phyloP scores from a whole-genome alignment of 2,797 vertebrate species.

The Ceyx erithaca region DNA sequence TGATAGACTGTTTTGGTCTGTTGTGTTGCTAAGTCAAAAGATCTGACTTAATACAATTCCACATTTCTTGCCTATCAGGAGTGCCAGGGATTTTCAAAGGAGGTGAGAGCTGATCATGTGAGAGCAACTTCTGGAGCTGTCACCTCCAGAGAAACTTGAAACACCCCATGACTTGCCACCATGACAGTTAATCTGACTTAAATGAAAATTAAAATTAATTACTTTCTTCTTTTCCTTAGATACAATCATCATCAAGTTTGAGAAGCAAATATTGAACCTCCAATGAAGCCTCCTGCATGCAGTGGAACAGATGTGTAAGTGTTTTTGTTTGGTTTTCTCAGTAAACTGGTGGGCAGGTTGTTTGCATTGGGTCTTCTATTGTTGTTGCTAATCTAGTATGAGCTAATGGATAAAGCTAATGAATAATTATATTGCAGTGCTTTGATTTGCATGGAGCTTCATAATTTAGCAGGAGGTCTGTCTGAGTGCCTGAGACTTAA shows the following conservation, averaged over 20 bases:
- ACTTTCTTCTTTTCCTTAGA: constrained; percentile 25
- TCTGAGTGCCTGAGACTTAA: neutral
- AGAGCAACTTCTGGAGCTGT: neutral
- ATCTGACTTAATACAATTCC: neutral
- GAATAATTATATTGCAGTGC: neutral
- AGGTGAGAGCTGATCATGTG: neutral
- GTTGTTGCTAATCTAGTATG: neutral
- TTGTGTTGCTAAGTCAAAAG: neutral
- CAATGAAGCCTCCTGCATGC: constrained; percentile 21
- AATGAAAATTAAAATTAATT: neutral
- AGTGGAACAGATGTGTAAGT: constrained; percentile 53
- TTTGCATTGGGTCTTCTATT: neutral
- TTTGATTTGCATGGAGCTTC: neutral
- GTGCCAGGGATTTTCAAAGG: neutral
- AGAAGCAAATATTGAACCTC: constrained; percentile 24
- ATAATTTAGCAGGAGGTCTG: neutral
- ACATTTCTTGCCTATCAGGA: neutral
- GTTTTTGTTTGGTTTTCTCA: neutral
- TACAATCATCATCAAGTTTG: constrained; percentile 28
- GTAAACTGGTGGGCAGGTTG: neutral
- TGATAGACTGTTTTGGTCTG: neutral
- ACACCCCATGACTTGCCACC: neutral
- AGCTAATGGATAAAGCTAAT: neutral
- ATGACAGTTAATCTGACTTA: neutral
- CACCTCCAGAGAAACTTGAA: neutral